Conservation (phyloP, 2,113 vertebrate genomes). For the Echinops telfairi region DNA sequence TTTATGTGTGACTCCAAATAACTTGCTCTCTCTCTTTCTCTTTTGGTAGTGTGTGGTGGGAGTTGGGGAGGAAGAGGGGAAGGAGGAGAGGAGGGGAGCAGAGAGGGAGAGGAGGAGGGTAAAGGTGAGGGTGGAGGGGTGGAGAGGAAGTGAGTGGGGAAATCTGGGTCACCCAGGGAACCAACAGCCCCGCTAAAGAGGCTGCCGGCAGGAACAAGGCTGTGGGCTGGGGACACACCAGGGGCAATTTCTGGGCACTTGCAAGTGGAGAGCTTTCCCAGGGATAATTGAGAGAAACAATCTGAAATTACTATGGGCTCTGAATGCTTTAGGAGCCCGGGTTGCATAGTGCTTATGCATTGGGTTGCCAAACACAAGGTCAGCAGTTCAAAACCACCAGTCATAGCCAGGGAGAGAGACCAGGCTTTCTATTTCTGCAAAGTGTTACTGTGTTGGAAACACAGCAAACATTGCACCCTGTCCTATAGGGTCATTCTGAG, state of each 20-base stretch:
- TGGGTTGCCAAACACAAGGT: too few relatives aligned
- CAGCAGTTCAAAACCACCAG: too few relatives aligned
- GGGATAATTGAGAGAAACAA: neutral
- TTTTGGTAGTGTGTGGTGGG: neutral
- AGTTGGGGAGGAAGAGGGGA: neutral
- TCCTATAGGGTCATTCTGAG: too few relatives aligned
- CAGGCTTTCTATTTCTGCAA: too few relatives aligned
- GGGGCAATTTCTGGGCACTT: neutral
- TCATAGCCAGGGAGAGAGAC: too few relatives aligned
- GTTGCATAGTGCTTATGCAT: too few relatives aligned
- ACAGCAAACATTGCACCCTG: too few relatives aligned
- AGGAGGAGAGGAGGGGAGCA: neutral
- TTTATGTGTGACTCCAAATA: conserved; percentile 41
- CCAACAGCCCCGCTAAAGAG: neutral
- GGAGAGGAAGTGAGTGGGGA: too few relatives aligned
- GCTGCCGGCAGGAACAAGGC: neutral
- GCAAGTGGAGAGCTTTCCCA: neutral
- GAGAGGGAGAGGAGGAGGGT: neutral
- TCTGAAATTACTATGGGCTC: neutral
- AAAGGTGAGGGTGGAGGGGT: neutral
- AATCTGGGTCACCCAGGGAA: neutral
- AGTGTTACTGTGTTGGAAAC: too few relatives aligned
- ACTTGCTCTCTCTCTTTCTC: neutral
- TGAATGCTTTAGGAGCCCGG: too few relatives aligned
- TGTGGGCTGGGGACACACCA: neutral